Percentiles rank a stretch among this genome's conserved stretches.
Conservation (phyloP, 2,888 invertebrate species). For the Xestia rhomboidea region DNA sequence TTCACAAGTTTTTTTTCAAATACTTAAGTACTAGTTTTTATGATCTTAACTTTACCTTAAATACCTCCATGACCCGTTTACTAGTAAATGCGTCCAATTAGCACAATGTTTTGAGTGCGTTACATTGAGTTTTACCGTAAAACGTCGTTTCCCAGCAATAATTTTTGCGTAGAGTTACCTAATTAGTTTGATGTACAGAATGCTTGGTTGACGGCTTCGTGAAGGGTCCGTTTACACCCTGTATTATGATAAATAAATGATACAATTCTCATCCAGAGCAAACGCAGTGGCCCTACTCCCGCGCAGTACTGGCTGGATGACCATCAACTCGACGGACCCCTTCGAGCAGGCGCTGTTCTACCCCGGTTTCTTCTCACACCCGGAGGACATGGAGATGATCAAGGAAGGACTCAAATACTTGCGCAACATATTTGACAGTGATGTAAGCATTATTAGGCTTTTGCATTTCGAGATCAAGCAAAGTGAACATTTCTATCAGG, state of each 20-base stretch:
- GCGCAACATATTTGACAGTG: conserved; percentile 72
- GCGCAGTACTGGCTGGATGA: conserved; percentile 78
- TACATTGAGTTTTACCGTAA: no score
- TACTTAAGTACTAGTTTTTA: no score
- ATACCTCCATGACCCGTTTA: no score
- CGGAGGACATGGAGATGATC: conserved; percentile 78
- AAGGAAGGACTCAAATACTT: conserved; percentile 76
- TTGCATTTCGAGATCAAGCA: not conserved
- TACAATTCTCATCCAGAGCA: conserved; percentile 68
- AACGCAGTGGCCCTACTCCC: conserved; percentile 79
- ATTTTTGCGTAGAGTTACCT: no score
- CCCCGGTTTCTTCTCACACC: conserved; percentile 78
- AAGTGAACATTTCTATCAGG: not conserved
- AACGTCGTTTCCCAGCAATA: no score
- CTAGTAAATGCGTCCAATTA: no score
- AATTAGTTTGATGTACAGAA: no score
- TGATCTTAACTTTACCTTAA: no score
- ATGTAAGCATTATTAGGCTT: conserved; percentile 66
- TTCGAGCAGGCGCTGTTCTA: conserved; percentile 74
- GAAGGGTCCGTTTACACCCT: no score
- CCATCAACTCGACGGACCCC: conserved; percentile 79
- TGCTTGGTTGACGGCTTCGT: no score
- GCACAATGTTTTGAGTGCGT: no score
- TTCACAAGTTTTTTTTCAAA: no score
- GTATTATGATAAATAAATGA: not conserved